These are phyloP conservation scores for Opisthocomus hoazin DNA, from an alignment of 2,113 vertebrate species.

Conservation along the genomic window DNA sequence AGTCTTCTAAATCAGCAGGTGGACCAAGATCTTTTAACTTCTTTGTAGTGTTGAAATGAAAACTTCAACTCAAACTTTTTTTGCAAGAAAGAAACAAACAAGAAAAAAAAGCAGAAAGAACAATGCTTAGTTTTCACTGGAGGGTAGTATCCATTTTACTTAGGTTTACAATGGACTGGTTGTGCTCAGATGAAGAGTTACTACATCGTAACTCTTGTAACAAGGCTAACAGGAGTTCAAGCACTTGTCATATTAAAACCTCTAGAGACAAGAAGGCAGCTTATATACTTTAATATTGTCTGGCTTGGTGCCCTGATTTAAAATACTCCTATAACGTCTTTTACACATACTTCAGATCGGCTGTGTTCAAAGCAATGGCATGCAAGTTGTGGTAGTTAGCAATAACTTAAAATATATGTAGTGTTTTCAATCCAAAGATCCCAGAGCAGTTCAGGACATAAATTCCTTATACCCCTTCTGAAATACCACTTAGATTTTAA, in stretches of 20 bases:
- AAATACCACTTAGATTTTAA: neutral
- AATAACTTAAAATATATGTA: neutral
- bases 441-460: neutral
- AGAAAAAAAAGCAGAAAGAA: neutral
- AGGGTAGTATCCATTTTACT: neutral
- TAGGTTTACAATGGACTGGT: neutral
- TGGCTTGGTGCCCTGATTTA: constrained; percentile 3
- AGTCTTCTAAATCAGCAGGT: neutral
- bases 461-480: neutral
- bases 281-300: constrained; percentile 4
- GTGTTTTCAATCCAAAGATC: neutral
- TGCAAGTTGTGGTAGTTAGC: neutral
- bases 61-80: neutral
- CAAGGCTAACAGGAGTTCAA: constrained; percentile 44
- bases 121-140: neutral
- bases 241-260: neutral
- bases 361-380: neutral
- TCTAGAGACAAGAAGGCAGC: neutral
- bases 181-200: constrained; percentile 2
- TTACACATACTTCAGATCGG: neutral
- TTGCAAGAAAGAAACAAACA: neutral
- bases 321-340: neutral
- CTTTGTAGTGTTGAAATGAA: neutral
- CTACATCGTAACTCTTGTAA: neutral
- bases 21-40: neutral